phyloP scores from a whole-genome alignment of 1,140 invertebrate species.

The Ooceraea biroi region DNA sequence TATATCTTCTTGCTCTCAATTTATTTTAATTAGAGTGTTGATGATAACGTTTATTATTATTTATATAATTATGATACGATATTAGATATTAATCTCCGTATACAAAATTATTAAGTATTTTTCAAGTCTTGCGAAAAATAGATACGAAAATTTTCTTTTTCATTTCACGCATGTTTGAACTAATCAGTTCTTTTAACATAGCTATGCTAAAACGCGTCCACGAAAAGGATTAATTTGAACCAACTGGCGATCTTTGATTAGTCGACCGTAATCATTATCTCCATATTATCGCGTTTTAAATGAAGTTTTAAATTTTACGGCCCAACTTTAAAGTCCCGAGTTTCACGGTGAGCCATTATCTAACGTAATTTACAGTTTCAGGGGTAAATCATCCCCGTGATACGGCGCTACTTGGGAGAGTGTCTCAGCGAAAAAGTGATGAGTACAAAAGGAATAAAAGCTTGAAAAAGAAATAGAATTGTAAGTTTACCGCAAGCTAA shows the following conservation, averaged over 20 bases:
- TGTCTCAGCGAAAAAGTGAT: constrained; percentile 21
- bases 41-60: too few species aligned
- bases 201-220: constrained; percentile 15
- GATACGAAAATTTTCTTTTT: background rate
- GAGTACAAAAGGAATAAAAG: constrained; percentile 38
- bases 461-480: constrained; percentile 29
- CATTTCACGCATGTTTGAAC: background rate
- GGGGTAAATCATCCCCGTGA: constrained; percentile 62
- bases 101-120: background rate
- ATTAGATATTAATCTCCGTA: background rate
- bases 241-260: constrained; percentile 17
- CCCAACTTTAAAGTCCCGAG: constrained; percentile 48
- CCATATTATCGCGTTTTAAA: constrained; percentile 53
- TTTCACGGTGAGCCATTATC: constrained; percentile 51
- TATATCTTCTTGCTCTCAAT: too few species aligned
- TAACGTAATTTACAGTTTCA: constrained; percentile 54
- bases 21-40: too few species aligned
- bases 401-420: constrained; percentile 32
- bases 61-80: background rate
- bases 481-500: background rate
- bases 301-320: constrained; percentile 53
- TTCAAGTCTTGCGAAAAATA: background rate
- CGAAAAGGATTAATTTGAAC: constrained; percentile 38
- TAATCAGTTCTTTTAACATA: background rate
- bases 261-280: constrained; percentile 14